These are phyloP conservation scores for Rousettus leschenaultii DNA, from an alignment of 2,113 vertebrate species.

Conservation along the genomic window DNA sequence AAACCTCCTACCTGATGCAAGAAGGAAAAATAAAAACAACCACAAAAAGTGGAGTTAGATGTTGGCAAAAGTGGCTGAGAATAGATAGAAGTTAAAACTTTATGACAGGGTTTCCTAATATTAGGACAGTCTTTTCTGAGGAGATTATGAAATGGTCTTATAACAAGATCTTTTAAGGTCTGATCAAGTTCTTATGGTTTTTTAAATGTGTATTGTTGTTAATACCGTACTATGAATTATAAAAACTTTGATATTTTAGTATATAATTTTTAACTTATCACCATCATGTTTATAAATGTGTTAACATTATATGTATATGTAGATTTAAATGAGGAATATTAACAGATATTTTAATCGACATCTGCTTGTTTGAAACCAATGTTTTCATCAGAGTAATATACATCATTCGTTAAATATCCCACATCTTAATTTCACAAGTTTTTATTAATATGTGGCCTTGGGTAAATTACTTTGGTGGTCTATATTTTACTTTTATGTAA, in stretches of 20 bases:
- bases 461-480: background rate
- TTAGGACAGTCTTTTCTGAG: background rate
- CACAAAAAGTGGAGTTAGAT: background rate
- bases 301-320: background rate
- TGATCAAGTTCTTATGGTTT: background rate
- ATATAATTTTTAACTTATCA: slow-evolving; percentile 15
- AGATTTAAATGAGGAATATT: background rate
- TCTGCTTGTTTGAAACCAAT: background rate
- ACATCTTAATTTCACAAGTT: background rate
- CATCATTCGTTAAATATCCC: background rate
- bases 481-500: background rate
- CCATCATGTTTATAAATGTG: background rate
- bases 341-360: background rate
- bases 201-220: background rate
- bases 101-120: background rate
- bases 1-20: background rate
- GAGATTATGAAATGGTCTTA: background rate
- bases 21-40: background rate
- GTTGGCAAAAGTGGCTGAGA: background rate
- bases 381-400: background rate
- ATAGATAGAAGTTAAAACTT: background rate
- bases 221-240: background rate
- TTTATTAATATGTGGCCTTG: background rate
- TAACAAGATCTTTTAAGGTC: background rate
- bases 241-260: background rate